Conservation (phyloP, 1,140 invertebrate species). For the Caenorhabditis inopinata region DNA sequence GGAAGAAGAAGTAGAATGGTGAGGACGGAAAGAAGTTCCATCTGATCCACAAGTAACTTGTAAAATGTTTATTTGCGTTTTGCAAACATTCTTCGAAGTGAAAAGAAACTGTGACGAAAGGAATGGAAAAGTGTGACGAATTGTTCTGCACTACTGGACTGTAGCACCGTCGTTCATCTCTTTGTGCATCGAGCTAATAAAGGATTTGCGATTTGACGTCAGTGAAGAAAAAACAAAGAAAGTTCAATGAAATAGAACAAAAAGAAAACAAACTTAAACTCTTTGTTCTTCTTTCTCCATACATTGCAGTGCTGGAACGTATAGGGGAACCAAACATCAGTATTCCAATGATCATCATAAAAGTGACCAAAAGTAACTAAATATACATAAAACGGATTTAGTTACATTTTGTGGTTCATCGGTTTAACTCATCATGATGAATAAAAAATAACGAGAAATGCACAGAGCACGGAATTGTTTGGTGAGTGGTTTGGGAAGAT, state of each 20-base stretch:
- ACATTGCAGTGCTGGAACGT: too few relatives aligned
- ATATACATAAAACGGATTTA: background rate
- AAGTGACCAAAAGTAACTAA: background rate
- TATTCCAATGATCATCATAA: background rate
- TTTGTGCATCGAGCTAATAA: slow-evolving; percentile 17
- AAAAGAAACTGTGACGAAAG: slow-evolving; percentile 3
- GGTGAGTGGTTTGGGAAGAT: background rate
- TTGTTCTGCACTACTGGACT: background rate
- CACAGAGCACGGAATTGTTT: background rate
- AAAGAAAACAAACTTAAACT: background rate
- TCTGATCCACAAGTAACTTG: slow-evolving; percentile 31
- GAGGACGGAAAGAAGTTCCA: background rate
- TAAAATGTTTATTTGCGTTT: slow-evolving; percentile 32
- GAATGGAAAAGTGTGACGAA: slow-evolving; percentile 1
- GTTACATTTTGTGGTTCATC: background rate
- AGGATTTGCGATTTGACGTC: slow-evolving; percentile 32
- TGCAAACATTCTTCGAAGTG: slow-evolving; percentile 16
- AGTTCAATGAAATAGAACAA: too few relatives aligned
- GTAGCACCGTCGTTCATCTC: background rate
- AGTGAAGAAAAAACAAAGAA: background rate
- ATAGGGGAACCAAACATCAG: background rate
- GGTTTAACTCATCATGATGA: too few relatives aligned
- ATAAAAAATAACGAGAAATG: too few relatives aligned
- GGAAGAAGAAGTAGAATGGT: background rate
- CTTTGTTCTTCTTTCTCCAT: background rate